phyloP scores from a whole-genome alignment of 2,888 invertebrate species.

The Agriopis marginaria region DNA sequence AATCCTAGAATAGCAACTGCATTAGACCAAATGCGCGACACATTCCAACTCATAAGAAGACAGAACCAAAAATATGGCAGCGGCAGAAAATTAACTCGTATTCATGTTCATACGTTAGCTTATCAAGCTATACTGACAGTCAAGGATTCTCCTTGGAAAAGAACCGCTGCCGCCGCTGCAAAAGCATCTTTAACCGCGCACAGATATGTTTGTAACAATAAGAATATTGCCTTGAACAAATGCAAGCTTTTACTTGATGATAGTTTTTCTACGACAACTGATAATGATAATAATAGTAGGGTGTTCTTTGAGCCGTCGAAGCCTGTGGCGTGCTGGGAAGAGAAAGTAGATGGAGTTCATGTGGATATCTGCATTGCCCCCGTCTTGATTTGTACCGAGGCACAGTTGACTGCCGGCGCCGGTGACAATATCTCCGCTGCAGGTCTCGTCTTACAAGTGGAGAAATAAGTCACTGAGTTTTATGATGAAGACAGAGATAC shows the following conservation, averaged over 20 bases:
- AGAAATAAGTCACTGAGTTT: conserved; percentile 59
- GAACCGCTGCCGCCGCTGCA: conserved; percentile 92
- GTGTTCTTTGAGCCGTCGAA: conserved; percentile 89
- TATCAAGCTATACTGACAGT: conserved; percentile 93
- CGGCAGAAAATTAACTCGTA: conserved; percentile 88
- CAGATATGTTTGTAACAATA: conserved; percentile 92
- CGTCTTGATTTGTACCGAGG: conserved; percentile 93
- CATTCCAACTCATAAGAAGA: conserved; percentile 85
- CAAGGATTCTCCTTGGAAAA: conserved; percentile 90
- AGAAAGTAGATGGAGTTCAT: conserved; percentile 79
- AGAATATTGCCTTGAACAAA: conserved; percentile 82
- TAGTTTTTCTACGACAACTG: conserved; percentile 91
- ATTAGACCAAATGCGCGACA: conserved; percentile 92
- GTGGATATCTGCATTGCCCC: conserved; percentile 93
- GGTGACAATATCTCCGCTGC: conserved; percentile 96
- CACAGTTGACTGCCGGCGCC: conserved; percentile 93
- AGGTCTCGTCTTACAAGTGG: conserved; percentile 91
- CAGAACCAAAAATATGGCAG: conserved; percentile 73
- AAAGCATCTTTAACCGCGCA: conserved; percentile 94
- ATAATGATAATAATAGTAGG: conserved; percentile 80
- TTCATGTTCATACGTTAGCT: conserved; percentile 95
- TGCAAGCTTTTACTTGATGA: conserved; percentile 91
- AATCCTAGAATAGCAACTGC: conserved; percentile 93
- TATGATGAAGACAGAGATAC: not conserved
- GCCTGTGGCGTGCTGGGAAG: conserved; percentile 94